These are phyloP conservation scores for Tetramorium alpestre DNA, from an alignment of 1,140 invertebrate genomes.

Conservation along the genomic window DNA sequence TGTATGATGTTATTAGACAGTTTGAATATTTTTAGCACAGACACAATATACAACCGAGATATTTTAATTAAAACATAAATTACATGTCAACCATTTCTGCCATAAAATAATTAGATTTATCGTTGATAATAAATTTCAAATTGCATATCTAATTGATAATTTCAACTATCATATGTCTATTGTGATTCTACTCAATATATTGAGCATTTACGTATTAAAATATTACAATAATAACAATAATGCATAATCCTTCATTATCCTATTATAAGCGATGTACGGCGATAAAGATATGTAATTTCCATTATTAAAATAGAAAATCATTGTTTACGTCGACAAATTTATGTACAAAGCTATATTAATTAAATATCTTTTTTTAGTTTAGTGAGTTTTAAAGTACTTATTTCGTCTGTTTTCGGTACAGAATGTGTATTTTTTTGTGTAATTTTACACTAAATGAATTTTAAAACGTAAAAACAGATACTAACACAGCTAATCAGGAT, in stretches of 20 bases:
- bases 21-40: neutral
- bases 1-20: neutral
- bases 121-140: neutral
- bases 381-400: neutral
- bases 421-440: neutral
- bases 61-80: neutral
- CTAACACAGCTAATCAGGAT: slow-evolving; percentile 24
- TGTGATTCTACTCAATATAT: too few species aligned
- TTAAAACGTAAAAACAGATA: neutral
- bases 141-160: too few species aligned
- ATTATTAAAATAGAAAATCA: neutral
- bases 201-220: too few species aligned
- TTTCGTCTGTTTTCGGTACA: neutral
- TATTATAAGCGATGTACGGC: neutral
- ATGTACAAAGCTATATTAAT: neutral
- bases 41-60: neutral
- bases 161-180: too few species aligned
- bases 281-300: neutral
- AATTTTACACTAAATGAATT: neutral
- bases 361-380: neutral
- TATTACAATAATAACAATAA: neutral
- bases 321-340: too few species aligned
- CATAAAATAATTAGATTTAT: neutral
- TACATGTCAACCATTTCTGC: neutral
- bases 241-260: neutral